Percentiles rank a stretch among this genome's conserved stretches.
Evolutionary conservation across 2,888 invertebrate genomes (phyloP).

Genomic region (Timema podura): DNA sequence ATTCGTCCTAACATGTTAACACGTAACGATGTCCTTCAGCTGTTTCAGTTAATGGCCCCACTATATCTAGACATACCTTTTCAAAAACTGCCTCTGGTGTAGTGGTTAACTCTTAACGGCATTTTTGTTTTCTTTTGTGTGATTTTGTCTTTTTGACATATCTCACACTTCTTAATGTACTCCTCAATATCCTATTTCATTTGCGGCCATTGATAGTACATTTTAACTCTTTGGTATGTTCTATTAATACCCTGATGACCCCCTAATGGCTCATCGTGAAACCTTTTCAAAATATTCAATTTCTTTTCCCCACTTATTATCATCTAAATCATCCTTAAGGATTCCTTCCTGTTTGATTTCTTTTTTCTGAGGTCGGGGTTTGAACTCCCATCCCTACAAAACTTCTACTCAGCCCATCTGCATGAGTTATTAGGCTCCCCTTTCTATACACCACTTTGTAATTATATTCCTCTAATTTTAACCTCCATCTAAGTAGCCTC

Average conservation of each 20-base stretch:
- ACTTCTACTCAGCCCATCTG: slow-evolving; percentile 33
- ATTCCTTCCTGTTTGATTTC: background rate
- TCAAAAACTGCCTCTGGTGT: background rate
- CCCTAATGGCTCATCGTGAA: background rate
- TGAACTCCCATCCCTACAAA: background rate
- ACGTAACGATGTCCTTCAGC: background rate
- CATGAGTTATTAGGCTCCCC: slow-evolving; percentile 37
- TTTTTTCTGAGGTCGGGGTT: background rate
- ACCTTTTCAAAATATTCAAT: background rate
- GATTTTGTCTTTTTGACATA: background rate
- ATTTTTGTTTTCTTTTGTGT: background rate
- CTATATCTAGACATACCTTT: background rate
- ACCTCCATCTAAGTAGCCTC: slow-evolving; percentile 10
- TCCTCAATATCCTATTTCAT: slow-evolving; percentile 13
- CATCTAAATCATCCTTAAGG: no score
- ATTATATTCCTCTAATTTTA: slow-evolving; percentile 36
- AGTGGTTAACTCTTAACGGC: background rate
- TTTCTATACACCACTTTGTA: slow-evolving; percentile 39
- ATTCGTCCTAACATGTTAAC: background rate
- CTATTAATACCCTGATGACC: slow-evolving; percentile 9
- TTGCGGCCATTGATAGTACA: background rate
- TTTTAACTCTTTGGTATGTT: slow-evolving; percentile 4
- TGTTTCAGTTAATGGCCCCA: background rate
- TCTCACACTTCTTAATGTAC: background rate
- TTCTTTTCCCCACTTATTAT: background rate